Conservation (phyloP, 2,888 invertebrate genomes). For the Apodemia hepburni region DNA sequence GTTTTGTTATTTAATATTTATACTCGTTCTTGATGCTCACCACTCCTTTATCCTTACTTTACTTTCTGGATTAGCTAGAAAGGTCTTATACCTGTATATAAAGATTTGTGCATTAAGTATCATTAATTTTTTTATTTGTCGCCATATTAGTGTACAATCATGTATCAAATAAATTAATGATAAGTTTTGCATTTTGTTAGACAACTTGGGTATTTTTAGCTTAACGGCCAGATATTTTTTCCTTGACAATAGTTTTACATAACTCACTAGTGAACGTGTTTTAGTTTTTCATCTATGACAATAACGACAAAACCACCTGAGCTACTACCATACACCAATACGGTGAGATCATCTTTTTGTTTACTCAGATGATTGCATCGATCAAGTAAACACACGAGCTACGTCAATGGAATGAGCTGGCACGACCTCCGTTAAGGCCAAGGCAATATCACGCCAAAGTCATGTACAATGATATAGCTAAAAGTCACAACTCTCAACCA, state of each 20-base stretch:
- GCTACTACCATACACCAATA: slow-evolving; percentile 1
- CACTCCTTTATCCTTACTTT: no score
- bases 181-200: background rate
- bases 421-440: slow-evolving; percentile 44
- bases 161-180: no score
- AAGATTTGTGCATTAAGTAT: no score
- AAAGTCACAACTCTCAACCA: no score
- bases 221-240: background rate
- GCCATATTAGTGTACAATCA: no score
- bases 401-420: slow-evolving; percentile 55
- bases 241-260: background rate
- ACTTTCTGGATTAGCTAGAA: no score
- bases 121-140: no score
- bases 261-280: background rate
- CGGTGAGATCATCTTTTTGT: slow-evolving; percentile 57
- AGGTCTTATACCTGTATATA: no score
- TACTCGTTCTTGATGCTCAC: no score
- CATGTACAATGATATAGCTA: background rate
- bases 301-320: slow-evolving; percentile 30
- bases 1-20: no score
- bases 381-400: slow-evolving; percentile 46
- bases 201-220: background rate
- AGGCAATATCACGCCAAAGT: background rate
- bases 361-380: slow-evolving; percentile 54
- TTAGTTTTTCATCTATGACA: slow-evolving; percentile 10